Evolutionary conservation across 2,113 vertebrate species (phyloP).

Genomic region (Aphelocoma coerulescens): DNA sequence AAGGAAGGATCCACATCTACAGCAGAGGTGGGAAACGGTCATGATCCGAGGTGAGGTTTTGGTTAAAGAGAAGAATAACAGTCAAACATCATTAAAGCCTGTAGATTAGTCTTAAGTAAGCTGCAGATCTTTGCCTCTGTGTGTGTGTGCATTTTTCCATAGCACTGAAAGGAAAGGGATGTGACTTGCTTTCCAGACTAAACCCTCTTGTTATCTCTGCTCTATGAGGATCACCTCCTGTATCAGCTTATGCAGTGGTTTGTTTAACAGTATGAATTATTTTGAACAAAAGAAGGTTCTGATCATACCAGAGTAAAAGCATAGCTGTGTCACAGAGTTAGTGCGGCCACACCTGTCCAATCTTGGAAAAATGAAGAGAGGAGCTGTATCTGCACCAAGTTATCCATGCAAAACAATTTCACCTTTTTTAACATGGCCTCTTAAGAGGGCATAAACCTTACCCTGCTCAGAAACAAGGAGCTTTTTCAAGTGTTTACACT

Average conservation of each 20-base stretch:
- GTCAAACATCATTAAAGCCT: neutral
- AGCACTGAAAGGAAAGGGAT: neutral
- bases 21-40: neutral
- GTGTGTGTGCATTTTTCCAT: neutral
- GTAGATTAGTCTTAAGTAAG: neutral
- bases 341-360: neutral
- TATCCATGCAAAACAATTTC: neutral
- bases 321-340: neutral
- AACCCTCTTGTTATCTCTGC: neutral
- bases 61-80: neutral
- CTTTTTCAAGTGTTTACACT: neutral
- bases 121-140: neutral
- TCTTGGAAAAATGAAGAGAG: neutral
- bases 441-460: neutral
- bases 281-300: neutral
- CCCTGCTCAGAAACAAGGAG: neutral
- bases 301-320: neutral
- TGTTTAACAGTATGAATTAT: neutral
- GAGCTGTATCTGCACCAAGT: fast-evolving
- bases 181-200: neutral
- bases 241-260: neutral
- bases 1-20: neutral
- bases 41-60: neutral
- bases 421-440: neutral
- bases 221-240: neutral